Evolutionary conservation across 2,888 invertebrate species (phyloP), one percentile per base, ranked within the genome.

Genomic region (Chalcis sispes): DNA sequence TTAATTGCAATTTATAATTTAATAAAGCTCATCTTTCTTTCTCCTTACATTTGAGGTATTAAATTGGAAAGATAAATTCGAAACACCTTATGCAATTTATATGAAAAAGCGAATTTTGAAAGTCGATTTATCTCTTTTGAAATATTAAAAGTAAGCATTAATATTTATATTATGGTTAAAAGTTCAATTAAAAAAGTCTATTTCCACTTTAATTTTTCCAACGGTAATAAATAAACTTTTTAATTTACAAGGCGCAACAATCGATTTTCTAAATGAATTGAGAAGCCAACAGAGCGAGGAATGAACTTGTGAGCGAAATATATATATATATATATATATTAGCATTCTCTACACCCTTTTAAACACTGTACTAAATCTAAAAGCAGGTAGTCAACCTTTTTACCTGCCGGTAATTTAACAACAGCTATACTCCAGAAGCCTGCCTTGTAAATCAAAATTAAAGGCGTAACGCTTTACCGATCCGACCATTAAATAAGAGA

Each of bases 361-460:
- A 66, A 59, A 36, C 52, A 7, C 40, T 62, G 61, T 54, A 66
- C 76, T 72, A 66, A 72, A 61, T 66, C 65, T 36, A 10, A 54
- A 61, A 40, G 62, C 72, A 67, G 67, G 62, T 72, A 67, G 67
- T 58, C 20, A 50, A 62, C 61, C 36, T 67, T 59, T 71, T 56
- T 72, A 66, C 54, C 72, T 54, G 50, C 10, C 58, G 25, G 27
- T 20, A 50, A 71, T 65, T 75, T 59, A 52, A 71, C 42, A 29
- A 65, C 65, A 56, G 58, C 58, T 65, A 8, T 15, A 72, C 61
- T 36, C 62, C 36, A 62, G 52, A 62, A 61, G 13, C 48, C 15
- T 40, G 25, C 36, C 42, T 13, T 67, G 54, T 67, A 72, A 76
- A 76, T 72, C 62, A 72, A 50, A 67, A 61, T 76, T 66, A 66